Evolutionary conservation across 2,113 vertebrate genomes (phyloP).

Genomic region (Galbula dea): DNA sequence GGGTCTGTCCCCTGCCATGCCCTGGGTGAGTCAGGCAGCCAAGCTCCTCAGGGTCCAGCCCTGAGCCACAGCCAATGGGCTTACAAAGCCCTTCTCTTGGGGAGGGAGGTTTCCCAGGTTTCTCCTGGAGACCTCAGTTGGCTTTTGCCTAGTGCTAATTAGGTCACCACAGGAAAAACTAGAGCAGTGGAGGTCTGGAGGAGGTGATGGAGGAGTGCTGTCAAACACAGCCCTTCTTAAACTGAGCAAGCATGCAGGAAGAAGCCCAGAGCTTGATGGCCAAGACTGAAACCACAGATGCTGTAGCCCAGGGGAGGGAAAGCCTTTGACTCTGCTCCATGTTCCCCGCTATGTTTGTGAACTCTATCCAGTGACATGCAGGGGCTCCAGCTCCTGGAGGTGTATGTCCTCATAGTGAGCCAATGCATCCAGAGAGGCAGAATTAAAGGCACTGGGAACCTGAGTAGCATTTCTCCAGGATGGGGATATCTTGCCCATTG

Average conservation of each 20-base stretch:
- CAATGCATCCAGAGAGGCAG: accelerated
- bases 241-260: background rate
- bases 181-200: background rate
- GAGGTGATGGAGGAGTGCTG: background rate
- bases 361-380: accelerated
- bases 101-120: background rate
- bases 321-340: background rate
- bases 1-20: background rate
- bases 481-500: background rate
- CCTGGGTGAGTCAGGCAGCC: background rate
- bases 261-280: background rate
- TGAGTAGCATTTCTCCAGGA: background rate
- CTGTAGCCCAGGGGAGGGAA: background rate
- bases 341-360: background rate
- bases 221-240: background rate
- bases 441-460: background rate
- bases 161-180: background rate
- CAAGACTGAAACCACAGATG: background rate
- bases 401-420: background rate
- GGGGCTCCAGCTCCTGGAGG: background rate
- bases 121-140: background rate
- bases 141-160: background rate
- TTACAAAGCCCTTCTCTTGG: background rate
- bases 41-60: background rate
- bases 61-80: accelerated